Base-by-base conservation (phyloP, 2,113 vertebrate species). In the Peucedramus taeniatus region DNA sequence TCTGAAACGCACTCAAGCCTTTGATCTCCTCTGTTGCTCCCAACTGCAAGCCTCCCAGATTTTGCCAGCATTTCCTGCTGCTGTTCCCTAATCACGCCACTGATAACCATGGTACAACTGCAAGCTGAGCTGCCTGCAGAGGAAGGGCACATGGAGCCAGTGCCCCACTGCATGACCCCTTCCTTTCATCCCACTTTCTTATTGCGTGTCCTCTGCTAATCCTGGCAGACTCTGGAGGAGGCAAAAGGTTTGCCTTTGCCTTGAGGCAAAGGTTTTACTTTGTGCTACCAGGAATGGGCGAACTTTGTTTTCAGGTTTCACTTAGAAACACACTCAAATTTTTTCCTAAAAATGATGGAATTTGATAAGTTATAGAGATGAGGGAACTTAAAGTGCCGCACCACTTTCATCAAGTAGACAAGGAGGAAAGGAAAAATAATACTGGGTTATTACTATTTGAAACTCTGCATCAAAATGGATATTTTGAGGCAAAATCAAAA, bases 11-110 rank as follows among this genome's bases (percentile, higher is more conserved):
- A 42, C 35, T 51, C 37, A 79, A 87, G 65, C n/a, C 89, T 94
- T 96, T 97, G 91, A 94, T 95, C 94, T 96, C 72, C 50, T 76
- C 69, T 6, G 10, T 10, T 2, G 0, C 37, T 94, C 65, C 57
- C 83, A 93, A 79, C 40, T 57, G 83, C 64, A 84, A 84, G 39
- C 11, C 87, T 94, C 65, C 50, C 27, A 84, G 65, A 75, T 56
- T 69, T 54, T 39, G 28, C 39, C 69, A 87, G 65, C 6, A 49
- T 60, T 96, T 94, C 77, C 91, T 84, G 89, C 83, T 79, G 60
- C 87, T 84, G 11, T 15, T 57, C 65, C n/a, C 26, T 93, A 68
- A 84, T 89, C 91, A 37, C 0, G 0, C 21, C 81, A 65, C 83
- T 2, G 22, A 95, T 49, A 84, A 79, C 44, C 28, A 40, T 0